Conservation (phyloP, 2,888 invertebrate species). For the Amphipoea oculea region DNA sequence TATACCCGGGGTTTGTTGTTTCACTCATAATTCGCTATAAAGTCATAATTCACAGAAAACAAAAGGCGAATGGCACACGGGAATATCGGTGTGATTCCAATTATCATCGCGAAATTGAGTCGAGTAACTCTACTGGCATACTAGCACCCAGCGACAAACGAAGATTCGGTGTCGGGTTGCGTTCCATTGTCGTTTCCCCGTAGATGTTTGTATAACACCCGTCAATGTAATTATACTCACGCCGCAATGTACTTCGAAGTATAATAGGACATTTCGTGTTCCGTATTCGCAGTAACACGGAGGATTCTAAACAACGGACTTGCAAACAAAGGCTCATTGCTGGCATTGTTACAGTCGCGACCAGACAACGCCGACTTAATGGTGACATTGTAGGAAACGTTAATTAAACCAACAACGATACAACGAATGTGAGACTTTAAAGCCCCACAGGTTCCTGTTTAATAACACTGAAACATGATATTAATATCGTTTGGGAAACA, state of each 20-base stretch:
- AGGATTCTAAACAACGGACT: conserved; percentile 70
- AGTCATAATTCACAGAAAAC: conserved; percentile 83
- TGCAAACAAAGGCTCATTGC: conserved; percentile 82
- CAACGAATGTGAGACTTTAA: conserved; percentile 79
- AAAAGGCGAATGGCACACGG: conserved; percentile 80
- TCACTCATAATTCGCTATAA: conserved; percentile 81
- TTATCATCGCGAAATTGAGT: conserved; percentile 85
- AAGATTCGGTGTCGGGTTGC: conserved; percentile 48
- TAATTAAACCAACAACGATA: conserved; percentile 86
- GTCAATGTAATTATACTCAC: conserved; percentile 56
- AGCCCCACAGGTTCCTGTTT: conserved; percentile 70
- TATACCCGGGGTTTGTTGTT: conserved; percentile 73
- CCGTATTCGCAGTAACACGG: conserved; percentile 64
- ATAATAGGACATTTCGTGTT: conserved; percentile 59
- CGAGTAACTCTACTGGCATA: conserved; percentile 60
- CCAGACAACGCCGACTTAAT: conserved; percentile 83
- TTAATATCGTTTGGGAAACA: conserved; percentile 59
- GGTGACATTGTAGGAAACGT: conserved; percentile 87
- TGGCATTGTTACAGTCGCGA: conserved; percentile 77
- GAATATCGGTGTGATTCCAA: conserved; percentile 84
- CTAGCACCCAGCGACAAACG: conserved; percentile 53
- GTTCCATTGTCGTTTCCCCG: conserved; percentile 59
- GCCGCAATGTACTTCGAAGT: conserved; percentile 58
- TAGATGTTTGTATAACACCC: conserved; percentile 50
- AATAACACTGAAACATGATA: conserved; percentile 69